Conservation (phyloP, 2,888 invertebrate genomes). For the Andrena bucephala region DNA sequence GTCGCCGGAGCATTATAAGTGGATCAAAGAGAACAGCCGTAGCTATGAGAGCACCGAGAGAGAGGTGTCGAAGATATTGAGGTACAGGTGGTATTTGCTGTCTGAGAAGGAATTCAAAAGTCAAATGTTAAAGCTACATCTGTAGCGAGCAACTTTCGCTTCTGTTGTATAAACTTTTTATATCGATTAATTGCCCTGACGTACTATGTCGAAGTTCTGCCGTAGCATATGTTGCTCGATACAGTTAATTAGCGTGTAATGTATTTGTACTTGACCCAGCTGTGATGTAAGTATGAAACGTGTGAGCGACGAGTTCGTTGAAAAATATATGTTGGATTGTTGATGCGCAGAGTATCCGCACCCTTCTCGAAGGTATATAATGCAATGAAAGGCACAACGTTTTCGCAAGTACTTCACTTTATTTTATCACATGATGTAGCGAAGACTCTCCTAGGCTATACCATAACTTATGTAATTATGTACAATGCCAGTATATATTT, state of each 20-base stretch:
- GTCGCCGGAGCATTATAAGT: slow-evolving; percentile 88
- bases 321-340: slow-evolving; percentile 41
- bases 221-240: background rate
- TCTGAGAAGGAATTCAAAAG: slow-evolving; percentile 88
- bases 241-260: background rate
- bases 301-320: background rate
- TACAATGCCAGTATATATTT: slow-evolving; percentile 58
- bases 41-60: slow-evolving; percentile 89
- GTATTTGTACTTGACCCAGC: slow-evolving; percentile 29
- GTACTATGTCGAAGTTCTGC: background rate
- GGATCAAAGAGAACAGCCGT: slow-evolving; percentile 88
- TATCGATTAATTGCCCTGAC: slow-evolving; percentile 6
- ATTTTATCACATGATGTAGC: slow-evolving; percentile 40
- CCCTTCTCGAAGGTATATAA: background rate
- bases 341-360: slow-evolving; percentile 21
- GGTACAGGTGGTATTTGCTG: slow-evolving; percentile 89
- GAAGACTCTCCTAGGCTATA: slow-evolving; percentile 23
- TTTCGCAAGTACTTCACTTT: slow-evolving; percentile 41
- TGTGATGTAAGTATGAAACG: slow-evolving; percentile 52
- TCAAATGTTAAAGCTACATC: slow-evolving; percentile 84
- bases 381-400: slow-evolving; percentile 29
- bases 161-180: slow-evolving; percentile 31
- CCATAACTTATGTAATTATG: slow-evolving; percentile 62
- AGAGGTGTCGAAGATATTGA: slow-evolving; percentile 90
- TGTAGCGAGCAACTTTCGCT: slow-evolving; percentile 51